phyloP scores from a whole-genome alignment of 2,113 vertebrate species.

The human region DNA sequence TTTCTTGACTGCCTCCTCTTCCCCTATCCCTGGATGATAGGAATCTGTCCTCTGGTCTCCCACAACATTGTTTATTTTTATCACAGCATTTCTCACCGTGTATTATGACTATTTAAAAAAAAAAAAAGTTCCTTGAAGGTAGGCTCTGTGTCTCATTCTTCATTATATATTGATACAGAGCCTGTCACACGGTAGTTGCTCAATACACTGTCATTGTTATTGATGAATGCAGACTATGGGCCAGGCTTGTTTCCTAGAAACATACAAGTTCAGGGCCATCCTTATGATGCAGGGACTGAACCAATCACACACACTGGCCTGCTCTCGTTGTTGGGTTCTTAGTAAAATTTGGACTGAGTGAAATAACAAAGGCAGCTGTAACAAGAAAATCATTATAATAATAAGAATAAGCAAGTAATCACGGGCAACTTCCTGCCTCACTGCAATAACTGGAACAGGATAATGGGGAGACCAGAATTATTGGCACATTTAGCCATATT shows the following conservation, averaged over 20 bases:
- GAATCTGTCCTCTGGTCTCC: not conserved
- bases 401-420: not conserved
- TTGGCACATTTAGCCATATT: not conserved
- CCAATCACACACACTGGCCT: not conserved
- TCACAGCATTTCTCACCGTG: not conserved
- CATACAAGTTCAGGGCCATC: not conserved
- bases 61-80: not conserved
- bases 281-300: not conserved
- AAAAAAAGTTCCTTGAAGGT: not conserved
- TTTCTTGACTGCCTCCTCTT: not conserved
- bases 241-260: not conserved
- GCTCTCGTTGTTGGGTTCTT: not conserved
- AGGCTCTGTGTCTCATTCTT: not conserved
- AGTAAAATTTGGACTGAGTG: not conserved
- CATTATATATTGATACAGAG: not conserved
- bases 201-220: not conserved
- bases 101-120: not conserved
- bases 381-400: not conserved
- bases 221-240: not conserved
- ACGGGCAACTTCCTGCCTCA: not conserved
- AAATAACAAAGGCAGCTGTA: not conserved
- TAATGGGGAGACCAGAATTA: not conserved
- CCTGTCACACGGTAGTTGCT: not conserved
- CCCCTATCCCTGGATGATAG: not conserved
- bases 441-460: not conserved